phyloP scores from a whole-genome alignment of 2,888 invertebrate species.

The Drosophila diplacantha region DNA sequence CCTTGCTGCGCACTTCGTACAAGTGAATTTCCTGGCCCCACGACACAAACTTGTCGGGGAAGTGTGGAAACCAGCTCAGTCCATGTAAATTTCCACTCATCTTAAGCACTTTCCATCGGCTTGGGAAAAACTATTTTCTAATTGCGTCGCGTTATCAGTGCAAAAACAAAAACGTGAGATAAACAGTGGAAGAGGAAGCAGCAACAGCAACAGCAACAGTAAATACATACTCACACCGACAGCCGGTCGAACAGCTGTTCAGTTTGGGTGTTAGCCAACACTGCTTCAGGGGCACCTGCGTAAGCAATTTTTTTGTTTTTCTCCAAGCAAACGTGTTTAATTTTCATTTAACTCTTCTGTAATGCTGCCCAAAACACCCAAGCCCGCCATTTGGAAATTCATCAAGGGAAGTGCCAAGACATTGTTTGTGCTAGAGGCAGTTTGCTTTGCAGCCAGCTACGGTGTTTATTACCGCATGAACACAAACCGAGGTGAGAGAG shows the following conservation, averaged over 20 bases:
- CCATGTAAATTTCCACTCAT: slow-evolving; percentile 85
- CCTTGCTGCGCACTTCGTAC: slow-evolving; percentile 83
- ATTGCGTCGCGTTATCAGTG: slow-evolving; percentile 67
- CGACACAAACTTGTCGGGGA: slow-evolving; percentile 88
- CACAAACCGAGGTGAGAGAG: slow-evolving; percentile 82
- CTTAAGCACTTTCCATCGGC: slow-evolving; percentile 24
- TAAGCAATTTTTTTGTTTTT: slow-evolving; percentile 18
- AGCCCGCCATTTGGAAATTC: slow-evolving; percentile 79
- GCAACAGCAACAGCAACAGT: neutral
- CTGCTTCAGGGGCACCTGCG: slow-evolving; percentile 6
- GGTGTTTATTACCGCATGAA: slow-evolving; percentile 84
- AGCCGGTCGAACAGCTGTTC: slow-evolving; percentile 35
- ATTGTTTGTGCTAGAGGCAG: slow-evolving; percentile 81
- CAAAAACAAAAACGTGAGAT: slow-evolving; percentile 42
- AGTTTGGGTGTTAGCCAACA: neutral
- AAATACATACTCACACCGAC: neutral
- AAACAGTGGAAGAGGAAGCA: slow-evolving; percentile 32
- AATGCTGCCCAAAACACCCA: slow-evolving; percentile 84
- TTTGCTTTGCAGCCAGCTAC: slow-evolving; percentile 81
- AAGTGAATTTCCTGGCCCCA: slow-evolving; percentile 94
- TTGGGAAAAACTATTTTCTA: slow-evolving; percentile 28
- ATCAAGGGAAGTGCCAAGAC: slow-evolving; percentile 80
- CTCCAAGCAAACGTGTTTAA: slow-evolving; percentile 12
- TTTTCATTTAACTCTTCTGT: slow-evolving; percentile 43
- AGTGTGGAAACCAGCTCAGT: slow-evolving; percentile 91